Base-by-base conservation (phyloP, 1,140 invertebrate genomes). In the Acromyrmex heyeri region DNA sequence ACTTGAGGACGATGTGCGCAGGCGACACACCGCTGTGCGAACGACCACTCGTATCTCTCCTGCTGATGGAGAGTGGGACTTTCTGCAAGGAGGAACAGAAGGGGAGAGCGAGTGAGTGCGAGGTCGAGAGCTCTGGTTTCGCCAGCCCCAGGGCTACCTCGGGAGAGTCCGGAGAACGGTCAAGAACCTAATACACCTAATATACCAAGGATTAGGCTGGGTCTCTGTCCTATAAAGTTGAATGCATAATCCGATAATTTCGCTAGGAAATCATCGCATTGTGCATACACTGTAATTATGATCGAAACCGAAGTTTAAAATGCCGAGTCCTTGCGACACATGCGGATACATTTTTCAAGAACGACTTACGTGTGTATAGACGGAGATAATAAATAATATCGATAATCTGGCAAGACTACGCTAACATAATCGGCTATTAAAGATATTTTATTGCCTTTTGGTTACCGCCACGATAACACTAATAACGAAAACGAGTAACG, bases 171-270 rank as follows among this genome's bases (percentile, higher is more conserved):
- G 65, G 69, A 70, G 87, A 88, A 90, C 87, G 87, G 83, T 91
- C 90, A 91, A 90, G 89, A 91, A 90, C 90, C 85, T 87, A 90
- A 90, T 90, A 88, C 75, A 79, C 86, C 88, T 91, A 88, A 91
- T 88, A 86, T 16, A n/a, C 86, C 72, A 55, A 86, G 88, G 86
- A 91, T 91, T 88, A 91, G 73, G 86, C 81, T 44, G 55, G 64
- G 14, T 90, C 70, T 86, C 83, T 69, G 70, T 78, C 79, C 59
- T 59, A 72, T 90, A 72, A 81, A 90, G 24, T 64, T 61, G 53
- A 38, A 86, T 62, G 55, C 76, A 55, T 83, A 55, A 64, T 30
- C 18, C n/a, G 59, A 90, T 87, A 81, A 70, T 87, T 69, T 55
- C 55, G 59, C 30, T 12, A 34, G 55, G 18, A 67, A 76, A 62